Evolutionary conservation across 2,888 invertebrate species (phyloP).

Genomic region (Silvanus unidentatus): DNA sequence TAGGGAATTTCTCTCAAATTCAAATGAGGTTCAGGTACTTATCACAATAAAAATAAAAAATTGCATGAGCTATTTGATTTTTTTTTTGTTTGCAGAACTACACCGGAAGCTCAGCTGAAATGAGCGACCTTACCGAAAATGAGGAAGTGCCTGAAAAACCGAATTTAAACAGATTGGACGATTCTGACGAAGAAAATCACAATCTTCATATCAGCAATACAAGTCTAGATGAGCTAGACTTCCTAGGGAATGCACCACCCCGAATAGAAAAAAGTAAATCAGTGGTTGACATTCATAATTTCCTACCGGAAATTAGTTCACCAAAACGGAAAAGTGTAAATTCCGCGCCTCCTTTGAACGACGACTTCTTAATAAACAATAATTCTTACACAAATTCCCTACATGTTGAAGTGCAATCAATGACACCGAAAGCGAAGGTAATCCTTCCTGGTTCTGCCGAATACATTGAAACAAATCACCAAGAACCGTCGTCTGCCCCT

Average conservation of each 20-base stretch:
- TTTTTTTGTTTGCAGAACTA: slow-evolving; percentile 7
- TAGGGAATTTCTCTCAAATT: slow-evolving; percentile 12
- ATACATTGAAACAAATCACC: not conserved
- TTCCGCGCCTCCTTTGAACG: slow-evolving; percentile 36
- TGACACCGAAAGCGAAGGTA: slow-evolving; percentile 23
- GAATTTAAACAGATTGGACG: slow-evolving; percentile 5
- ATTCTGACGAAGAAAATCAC: not conserved
- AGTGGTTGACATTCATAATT: slow-evolving; percentile 35
- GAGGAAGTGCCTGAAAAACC: slow-evolving; percentile 7
- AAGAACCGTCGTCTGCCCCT: slow-evolving; percentile 2
- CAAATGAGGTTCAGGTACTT: slow-evolving; percentile 11
- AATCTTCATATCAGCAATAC: slow-evolving; percentile 6
- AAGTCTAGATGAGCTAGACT: slow-evolving; percentile 20
- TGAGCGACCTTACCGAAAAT: slow-evolving; percentile 15
- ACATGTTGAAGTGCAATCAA: not conserved
- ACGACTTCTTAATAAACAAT: slow-evolving; percentile 4
- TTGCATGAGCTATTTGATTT: not conserved
- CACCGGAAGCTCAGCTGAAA: slow-evolving; percentile 11
- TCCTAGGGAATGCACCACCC: slow-evolving; percentile 15
- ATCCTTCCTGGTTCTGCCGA: slow-evolving; percentile 26
- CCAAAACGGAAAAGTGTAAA: slow-evolving; percentile 34
- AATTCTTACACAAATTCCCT: slow-evolving; percentile 10
- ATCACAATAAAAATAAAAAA: slow-evolving; percentile 1
- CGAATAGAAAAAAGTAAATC: slow-evolving; percentile 35
- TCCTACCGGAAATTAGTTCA: slow-evolving; percentile 30